Evolutionary conservation across 2,888 invertebrate genomes (phyloP), one percentile per base, ranked within the genome.

Genomic region (Drosophila subquinaria): DNA sequence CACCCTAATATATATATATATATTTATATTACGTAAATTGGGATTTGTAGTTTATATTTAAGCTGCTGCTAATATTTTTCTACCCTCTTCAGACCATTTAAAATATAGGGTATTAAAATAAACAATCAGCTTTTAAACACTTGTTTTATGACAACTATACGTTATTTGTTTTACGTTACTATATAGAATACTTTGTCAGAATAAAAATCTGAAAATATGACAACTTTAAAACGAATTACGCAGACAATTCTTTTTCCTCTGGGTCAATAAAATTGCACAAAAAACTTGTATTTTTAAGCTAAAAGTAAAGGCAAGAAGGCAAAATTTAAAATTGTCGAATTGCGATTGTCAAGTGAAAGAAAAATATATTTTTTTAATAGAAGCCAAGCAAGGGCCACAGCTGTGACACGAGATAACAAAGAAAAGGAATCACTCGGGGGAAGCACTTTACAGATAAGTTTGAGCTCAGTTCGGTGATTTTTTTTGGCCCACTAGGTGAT

Each of bases 391-490:
- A 65, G 30, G 13, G 20, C 0, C 35, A 17, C 43, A 43, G 43
- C 35, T 50, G 48, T n/a, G 35, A 15, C 33, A 30, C 38, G 17
- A 30, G 15, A 40, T 50, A 6, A 15, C 47, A 62, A 53, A 45
- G 9, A 38, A 15, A 45, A 38, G 23, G n/a, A 69, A 62, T 62
- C 69, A 64, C 65, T 53, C 4, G 1, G 76, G 71, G 80, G 53
- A 68, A 47, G 36, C 57, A 80, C 59, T 36, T 48, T 8, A 35
- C 20, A 23, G 76, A 76, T 77, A 76, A 60, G 62, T 51, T 0
- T 13, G 27, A 1, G 20, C 8, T n/a, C 11, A 4, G 5, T 47
- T 27, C 17, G 30, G 72, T 11, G 30, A 13, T 6, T 71, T 70
- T 70, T 70, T 69, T 38, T 23, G 36, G 20, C n/a, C 40, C 36